Evolutionary conservation across 35 echinoderm and acorn worm species (phyloP).

Genomic region (Hemicentrotus pulcherrimus): DNA sequence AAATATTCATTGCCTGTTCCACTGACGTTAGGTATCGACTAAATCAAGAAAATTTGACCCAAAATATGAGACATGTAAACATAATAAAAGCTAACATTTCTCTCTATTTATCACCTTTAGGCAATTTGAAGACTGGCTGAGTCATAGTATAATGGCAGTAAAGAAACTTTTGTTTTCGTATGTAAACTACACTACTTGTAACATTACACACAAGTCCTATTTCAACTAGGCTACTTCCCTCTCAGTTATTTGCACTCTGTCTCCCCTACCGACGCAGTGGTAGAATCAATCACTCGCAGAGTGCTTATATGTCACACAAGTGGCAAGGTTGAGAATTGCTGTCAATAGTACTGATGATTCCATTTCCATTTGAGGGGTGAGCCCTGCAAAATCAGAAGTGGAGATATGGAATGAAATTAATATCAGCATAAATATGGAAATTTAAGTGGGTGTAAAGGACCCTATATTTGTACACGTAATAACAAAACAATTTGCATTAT

Average conservation of each 20-base stretch:
- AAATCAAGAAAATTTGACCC: not conserved
- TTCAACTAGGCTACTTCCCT: not conserved
- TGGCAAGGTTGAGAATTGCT: slow-evolving; percentile 16
- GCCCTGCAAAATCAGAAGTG: not conserved
- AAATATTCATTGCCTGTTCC: too few relatives aligned
- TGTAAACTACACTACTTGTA: not conserved
- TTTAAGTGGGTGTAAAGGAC: too few relatives aligned
- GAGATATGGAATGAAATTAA: not conserved
- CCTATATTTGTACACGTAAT: too few relatives aligned
- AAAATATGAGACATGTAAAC: not conserved
- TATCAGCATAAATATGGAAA: too few relatives aligned
- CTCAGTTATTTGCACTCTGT: not conserved
- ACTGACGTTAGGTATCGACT: too few relatives aligned
- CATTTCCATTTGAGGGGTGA: slow-evolving; percentile 7
- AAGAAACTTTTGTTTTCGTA: not conserved
- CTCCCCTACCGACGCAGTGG: not conserved
- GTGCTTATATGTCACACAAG: slow-evolving; percentile 6
- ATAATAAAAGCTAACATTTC: not conserved
- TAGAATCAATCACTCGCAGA: not conserved
- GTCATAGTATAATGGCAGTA: not conserved
- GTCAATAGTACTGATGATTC: slow-evolving; percentile 16
- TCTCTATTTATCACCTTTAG: not conserved
- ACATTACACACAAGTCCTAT: not conserved
- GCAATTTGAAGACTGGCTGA: not conserved
- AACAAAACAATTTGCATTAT: too few relatives aligned